Evolutionary conservation across 2,113 vertebrate genomes (phyloP), one percentile per base, ranked within the genome.

Genomic region (Tachycineta bicolor): DNA sequence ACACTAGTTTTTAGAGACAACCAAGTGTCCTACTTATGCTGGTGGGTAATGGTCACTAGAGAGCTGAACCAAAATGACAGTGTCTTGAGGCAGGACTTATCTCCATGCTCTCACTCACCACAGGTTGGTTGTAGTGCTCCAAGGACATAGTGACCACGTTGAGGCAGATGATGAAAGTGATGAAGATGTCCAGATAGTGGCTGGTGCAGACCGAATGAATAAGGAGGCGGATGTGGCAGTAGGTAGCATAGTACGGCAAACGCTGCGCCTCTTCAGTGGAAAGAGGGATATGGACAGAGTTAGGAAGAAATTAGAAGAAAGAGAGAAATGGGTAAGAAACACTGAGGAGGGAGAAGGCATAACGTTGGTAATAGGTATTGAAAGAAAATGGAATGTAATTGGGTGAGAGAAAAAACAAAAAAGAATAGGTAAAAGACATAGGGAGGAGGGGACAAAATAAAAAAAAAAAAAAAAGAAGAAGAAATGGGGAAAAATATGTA

Each of bases 91-190:
- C 39, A 93, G 41, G 62, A 70, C 43, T 93, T 73, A 76, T 83
- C 37, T 87, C 52, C 67, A 53, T 9, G 49, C 87, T 96, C 58
- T 96, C 84, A 97, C 98, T 99, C 98, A 99, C 99, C 94, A 97
- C 98, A 90, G 99, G 99, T 63, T 99, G 99, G 94, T 98, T 99
- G 98, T 99, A 99, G 98, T 99, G 99, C 97, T 99, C 99, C 98
- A 99, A 97, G 82, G 99, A 99, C 99, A 99, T 99, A 91, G 99
- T 99, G 97, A 99, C 98, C 93, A 99, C 99, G 4, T 99, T 99
- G 98, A 99, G 98, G 97, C 99, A 99, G 98, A 99, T 99, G 98
- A 99, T 99, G 97, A 99, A 99, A 97, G 99, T 99, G 98, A 99
- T 99, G 97, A 99, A 99, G 98, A 99, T 99, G 98, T 99, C 99